Conservation (phyloP, 2,888 invertebrate genomes). For the Tenthredo mesomela region DNA sequence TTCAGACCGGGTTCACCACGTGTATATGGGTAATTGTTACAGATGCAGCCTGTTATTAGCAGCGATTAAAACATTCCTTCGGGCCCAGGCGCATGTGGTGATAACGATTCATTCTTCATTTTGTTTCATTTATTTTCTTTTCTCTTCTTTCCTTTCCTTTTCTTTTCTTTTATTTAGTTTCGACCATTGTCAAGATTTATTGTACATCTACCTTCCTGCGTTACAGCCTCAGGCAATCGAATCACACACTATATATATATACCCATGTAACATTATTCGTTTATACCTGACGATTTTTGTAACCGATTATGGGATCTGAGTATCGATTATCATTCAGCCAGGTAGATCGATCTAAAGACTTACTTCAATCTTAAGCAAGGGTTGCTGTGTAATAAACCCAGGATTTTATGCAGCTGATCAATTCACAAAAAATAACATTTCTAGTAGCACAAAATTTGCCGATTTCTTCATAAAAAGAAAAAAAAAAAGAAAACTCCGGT, state of each 20-base stretch:
- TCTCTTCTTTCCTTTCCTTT: background rate
- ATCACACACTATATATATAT: background rate
- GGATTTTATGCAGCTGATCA: too few relatives aligned
- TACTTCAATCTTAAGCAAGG: background rate
- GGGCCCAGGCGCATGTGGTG: constrained; percentile 51
- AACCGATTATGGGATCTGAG: background rate
- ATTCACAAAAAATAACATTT: too few relatives aligned
- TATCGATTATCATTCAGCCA: background rate
- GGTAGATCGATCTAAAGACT: background rate
- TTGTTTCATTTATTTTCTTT: background rate
- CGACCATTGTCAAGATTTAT: constrained; percentile 50
- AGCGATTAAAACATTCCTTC: constrained; percentile 76
- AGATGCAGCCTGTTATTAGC: constrained; percentile 74
- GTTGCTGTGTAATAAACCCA: background rate
- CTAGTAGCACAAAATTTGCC: background rate
- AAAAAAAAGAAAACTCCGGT: background rate
- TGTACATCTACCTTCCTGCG: constrained; percentile 18
- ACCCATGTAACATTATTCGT: background rate
- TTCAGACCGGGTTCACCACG: constrained; percentile 1
- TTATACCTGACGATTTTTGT: background rate
- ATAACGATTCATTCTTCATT: constrained; percentile 43
- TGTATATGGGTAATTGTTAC: constrained; percentile 62
- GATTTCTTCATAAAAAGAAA: background rate
- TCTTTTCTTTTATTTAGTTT: background rate
- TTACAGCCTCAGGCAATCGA: constrained; percentile 7